Conservation (phyloP, 2,888 invertebrate genomes). For the Hydropsyche betteni region DNA sequence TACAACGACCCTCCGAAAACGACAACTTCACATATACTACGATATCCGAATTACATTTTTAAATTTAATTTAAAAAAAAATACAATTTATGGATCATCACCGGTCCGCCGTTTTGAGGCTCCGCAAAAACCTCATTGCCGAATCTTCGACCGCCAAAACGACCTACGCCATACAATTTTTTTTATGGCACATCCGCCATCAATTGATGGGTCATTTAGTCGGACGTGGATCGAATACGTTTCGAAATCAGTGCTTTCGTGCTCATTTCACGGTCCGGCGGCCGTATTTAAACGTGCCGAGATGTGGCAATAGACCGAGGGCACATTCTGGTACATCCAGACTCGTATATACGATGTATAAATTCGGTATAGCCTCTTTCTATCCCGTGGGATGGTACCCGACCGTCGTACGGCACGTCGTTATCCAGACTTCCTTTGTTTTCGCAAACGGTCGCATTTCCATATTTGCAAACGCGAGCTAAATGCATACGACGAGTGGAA, state of each 20-base stretch:
- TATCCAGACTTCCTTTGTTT: conserved; percentile 46
- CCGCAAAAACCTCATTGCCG: too few species aligned
- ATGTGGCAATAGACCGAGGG: conserved; percentile 35
- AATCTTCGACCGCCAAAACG: too few species aligned
- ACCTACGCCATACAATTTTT: background rate
- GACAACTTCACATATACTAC: background rate
- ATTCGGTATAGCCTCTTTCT: background rate
- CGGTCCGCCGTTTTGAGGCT: too few species aligned
- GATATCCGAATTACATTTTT: background rate
- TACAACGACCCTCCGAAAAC: background rate
- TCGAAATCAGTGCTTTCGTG: conserved; percentile 3
- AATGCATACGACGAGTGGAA: conserved; percentile 14
- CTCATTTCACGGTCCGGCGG: conserved; percentile 31
- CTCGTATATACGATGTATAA: background rate
- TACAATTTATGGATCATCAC: too few species aligned
- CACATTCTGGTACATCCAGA: background rate
- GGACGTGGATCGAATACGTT: too few species aligned
- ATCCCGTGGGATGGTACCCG: conserved; percentile 32
- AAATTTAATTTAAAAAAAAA: too few species aligned
- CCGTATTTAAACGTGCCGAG: conserved; percentile 38
- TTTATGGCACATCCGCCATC: conserved; percentile 3
- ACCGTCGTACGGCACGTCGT: conserved; percentile 37
- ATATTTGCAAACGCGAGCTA: conserved; percentile 29
- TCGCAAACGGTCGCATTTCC: conserved; percentile 45
- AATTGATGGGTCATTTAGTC: too few species aligned